These are phyloP conservation scores for Pantherophis vulpinus DNA, from an alignment of 2,797 vertebrate species.

Conservation along the genomic window DNA sequence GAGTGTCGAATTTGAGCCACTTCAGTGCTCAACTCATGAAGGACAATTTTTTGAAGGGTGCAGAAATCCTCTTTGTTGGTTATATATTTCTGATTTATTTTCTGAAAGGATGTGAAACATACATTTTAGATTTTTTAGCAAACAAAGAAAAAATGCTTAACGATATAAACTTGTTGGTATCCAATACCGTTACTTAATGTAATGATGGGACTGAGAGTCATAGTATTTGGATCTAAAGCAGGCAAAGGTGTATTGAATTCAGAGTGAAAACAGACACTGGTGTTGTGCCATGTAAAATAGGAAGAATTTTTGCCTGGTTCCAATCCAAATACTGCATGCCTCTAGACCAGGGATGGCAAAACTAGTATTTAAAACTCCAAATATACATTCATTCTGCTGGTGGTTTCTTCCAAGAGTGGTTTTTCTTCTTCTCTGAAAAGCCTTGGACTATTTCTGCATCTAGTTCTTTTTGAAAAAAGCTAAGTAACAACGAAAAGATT, in stretches of 20 bases:
- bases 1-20: slow-evolving; percentile 90
- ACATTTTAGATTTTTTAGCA: not conserved
- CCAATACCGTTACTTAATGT: not conserved
- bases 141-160: not conserved
- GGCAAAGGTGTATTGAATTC: not conserved
- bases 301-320: not conserved
- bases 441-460: not conserved
- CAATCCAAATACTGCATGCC: not conserved
- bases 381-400: not conserved
- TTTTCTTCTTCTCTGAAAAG: not conserved
- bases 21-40: slow-evolving; percentile 82
- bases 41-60: slow-evolving; percentile 94
- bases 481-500: not conserved
- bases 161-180: not conserved
- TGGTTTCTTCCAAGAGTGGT: not conserved
- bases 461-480: not conserved
- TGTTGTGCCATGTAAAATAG: not conserved
- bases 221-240: not conserved
- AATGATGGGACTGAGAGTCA: not conserved
- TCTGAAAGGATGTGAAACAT: slow-evolving; percentile 69
- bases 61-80: slow-evolving; percentile 85
- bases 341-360: not conserved
- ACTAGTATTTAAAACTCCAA: not conserved
- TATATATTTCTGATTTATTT: slow-evolving; percentile 94
- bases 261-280: not conserved